Base-by-base conservation (phyloP, 2,888 invertebrate species). In the Leptinotarsa rubiginosa region DNA sequence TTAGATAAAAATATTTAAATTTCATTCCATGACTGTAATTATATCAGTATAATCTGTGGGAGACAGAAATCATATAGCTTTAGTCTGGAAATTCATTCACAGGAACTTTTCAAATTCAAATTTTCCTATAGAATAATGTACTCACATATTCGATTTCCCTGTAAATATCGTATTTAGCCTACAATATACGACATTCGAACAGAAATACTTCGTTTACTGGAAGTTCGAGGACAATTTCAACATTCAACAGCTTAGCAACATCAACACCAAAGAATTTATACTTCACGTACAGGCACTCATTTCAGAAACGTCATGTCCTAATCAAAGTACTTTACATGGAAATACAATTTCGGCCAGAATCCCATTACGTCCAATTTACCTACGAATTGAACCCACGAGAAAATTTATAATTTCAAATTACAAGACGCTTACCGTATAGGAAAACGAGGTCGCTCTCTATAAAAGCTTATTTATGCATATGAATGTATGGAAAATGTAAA, bases 331-430 rank as follows among this genome's bases (percentile, higher is more conserved):
- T 81, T 82, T 82, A 79, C 81, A 81, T 82, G 80, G 73, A 80
- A 82, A 81, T 82, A 78, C 80, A 80, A 80, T 80, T 81, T 82
- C 77, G 78, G 81, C 77, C 66, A 75, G 77, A 80, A 81, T 80
- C 78, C 78, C 75, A 81, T 82, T 81, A 80, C 80, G 74, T 79
- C 76, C 80, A 79, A 81, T 82, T 82, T 81, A 79, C 80, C 79
- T 81, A 80, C 79, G 81, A 82, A 82, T 82, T 82, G 81, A 80
- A 78, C 78, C 66, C 73, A 67, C 73, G 72, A 76, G 80, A 77
- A 81, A 81, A 81, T 81, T 80, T 77, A 79, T 81, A 80, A 80
- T 82, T 81, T 79, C 75, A 79, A 81, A 82, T 81, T 80, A 79
- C 77, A 78, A 80, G 79, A 81, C 79, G 78, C 70, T 75, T 76